Percentiles rank a stretch among this genome's conserved stretches.
These are phyloP conservation scores for Anoncus sp. DNA, from an alignment of 2,888 invertebrate species.

Conservation along the genomic window DNA sequence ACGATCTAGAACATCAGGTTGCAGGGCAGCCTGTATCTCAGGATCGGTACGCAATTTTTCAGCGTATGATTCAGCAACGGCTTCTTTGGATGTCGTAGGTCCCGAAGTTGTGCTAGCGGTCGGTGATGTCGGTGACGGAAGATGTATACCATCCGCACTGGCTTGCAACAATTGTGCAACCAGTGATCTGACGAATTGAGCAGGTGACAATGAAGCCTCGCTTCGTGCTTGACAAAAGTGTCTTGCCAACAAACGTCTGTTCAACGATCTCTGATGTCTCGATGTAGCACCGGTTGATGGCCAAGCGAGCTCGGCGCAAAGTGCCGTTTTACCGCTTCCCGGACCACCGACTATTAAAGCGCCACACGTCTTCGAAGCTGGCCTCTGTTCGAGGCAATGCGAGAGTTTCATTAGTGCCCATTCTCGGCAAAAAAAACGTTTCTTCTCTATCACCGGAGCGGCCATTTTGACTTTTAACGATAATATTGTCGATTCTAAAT, in stretches of 20 bases:
- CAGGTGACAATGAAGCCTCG: slow-evolving; percentile 92
- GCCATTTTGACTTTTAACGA: slow-evolving; percentile 74
- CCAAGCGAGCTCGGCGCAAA: slow-evolving; percentile 91
- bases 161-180: slow-evolving; percentile 92
- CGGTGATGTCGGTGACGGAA: slow-evolving; percentile 77
- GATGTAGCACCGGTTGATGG: slow-evolving; percentile 88
- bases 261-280: slow-evolving; percentile 89
- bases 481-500: not conserved
- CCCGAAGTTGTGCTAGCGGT: slow-evolving; percentile 81
- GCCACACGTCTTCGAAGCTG: slow-evolving; percentile 93
- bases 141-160: slow-evolving; percentile 78
- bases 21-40: slow-evolving; percentile 92
- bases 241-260: slow-evolving; percentile 92
- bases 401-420: slow-evolving; percentile 98
- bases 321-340: slow-evolving; percentile 97
- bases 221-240: slow-evolving; percentile 95
- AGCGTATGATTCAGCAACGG: slow-evolving; percentile 91
- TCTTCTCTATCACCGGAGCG: slow-evolving; percentile 85
- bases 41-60: slow-evolving; percentile 91
- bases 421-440: slow-evolving; percentile 95
- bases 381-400: slow-evolving; percentile 95
- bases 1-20: slow-evolving; percentile 92
- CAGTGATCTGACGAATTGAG: slow-evolving; percentile 93
- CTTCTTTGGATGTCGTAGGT: slow-evolving; percentile 86
- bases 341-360: slow-evolving; percentile 95